Percentiles rank a stretch among this genome's conserved stretches.
Evolutionary conservation across 2,113 vertebrate genomes (phyloP).

Genomic region (Mirza zaza): DNA sequence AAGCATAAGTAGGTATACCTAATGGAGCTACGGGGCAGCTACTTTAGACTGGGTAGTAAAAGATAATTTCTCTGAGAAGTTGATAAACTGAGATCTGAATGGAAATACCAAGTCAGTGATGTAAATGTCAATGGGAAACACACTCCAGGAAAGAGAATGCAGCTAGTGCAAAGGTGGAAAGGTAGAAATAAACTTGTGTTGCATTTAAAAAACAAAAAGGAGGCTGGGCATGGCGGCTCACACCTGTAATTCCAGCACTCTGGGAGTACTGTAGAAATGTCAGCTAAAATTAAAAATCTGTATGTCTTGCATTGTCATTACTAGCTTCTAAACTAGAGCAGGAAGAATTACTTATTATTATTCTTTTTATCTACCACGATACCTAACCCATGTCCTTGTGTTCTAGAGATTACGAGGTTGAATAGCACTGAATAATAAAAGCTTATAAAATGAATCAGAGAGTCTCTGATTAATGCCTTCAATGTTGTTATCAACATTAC

Average conservation of each 20-base stretch:
- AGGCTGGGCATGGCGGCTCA: not conserved
- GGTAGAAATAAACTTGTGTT: not conserved
- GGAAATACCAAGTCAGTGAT: not conserved
- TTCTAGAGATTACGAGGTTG: not conserved
- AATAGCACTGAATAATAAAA: not conserved
- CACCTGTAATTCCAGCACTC: no score
- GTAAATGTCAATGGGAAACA: not conserved
- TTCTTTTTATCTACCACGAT: not conserved
- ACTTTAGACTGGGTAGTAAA: not conserved
- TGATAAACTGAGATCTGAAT: not conserved
- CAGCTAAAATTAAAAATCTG: not conserved
- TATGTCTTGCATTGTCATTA: not conserved
- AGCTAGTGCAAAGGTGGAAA: not conserved
- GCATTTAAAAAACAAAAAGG: not conserved
- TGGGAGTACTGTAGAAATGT: not conserved
- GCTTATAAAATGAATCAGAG: not conserved
- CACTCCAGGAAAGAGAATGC: not conserved
- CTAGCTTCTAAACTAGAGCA: not conserved
- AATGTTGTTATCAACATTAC: not conserved
- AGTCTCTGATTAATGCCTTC: not conserved
- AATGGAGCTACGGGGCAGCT: not conserved
- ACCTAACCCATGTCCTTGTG: not conserved
- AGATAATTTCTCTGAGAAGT: not conserved
- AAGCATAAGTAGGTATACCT: no score
- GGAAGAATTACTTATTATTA: not conserved